phyloP scores from a whole-genome alignment of 2,888 invertebrate genomes.

The Drosophila vallismaia region DNA sequence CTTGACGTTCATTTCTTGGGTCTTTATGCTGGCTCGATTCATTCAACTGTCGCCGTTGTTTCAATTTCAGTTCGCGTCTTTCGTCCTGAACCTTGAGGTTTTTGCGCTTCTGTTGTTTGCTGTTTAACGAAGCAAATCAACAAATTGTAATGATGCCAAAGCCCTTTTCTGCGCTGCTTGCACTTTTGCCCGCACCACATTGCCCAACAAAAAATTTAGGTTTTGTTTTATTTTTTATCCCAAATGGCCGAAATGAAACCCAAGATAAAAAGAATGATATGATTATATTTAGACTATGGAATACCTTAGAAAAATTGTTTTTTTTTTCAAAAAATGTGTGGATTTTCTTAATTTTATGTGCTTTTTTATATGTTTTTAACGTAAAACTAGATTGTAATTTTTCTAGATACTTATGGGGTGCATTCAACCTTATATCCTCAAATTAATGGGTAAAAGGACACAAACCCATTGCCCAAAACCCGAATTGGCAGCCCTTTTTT shows the following conservation, averaged over 20 bases:
- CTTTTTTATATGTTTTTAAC: not conserved
- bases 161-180: constrained; percentile 71
- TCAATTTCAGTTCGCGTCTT: constrained; percentile 39
- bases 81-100: constrained; percentile 10
- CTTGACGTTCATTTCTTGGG: constrained; percentile 37
- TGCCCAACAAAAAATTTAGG: not conserved
- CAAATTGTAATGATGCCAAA: constrained; percentile 76
- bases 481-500: constrained; percentile 59
- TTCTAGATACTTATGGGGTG: not conserved
- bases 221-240: constrained; percentile 28
- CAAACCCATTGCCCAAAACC: constrained; percentile 25
- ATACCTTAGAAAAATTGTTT: not conserved
- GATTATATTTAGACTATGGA: not conserved
- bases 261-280: not conserved
- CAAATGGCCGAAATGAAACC: constrained; percentile 24
- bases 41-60: constrained; percentile 59
- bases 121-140: constrained; percentile 81
- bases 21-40: constrained; percentile 62
- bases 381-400: not conserved
- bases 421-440: not conserved
- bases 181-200: constrained; percentile 54
- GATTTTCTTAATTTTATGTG: too few species aligned
- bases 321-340: too few species aligned
- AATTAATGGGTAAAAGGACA: constrained; percentile 11
- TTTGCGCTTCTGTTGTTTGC: constrained; percentile 60